Evolutionary conservation across 2,113 vertebrate species (phyloP).

Genomic region (Oryzias woworae): DNA sequence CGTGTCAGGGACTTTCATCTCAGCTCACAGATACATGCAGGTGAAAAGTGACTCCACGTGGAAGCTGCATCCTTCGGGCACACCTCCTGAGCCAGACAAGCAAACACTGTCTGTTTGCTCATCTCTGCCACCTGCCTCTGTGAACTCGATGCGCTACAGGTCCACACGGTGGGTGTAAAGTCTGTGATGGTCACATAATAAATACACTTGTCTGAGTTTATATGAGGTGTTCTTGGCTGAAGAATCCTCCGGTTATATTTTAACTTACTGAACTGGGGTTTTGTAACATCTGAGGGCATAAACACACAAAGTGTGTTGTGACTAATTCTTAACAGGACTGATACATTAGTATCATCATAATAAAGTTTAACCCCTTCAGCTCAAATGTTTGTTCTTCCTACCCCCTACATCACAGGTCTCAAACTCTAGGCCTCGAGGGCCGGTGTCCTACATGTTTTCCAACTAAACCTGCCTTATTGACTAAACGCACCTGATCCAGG

Average conservation of each 20-base stretch:
- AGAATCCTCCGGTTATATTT: conserved; percentile 1
- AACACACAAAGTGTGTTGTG: too few species aligned
- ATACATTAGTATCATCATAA: too few species aligned
- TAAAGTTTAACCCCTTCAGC: too few species aligned
- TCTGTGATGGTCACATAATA: conserved; percentile 5
- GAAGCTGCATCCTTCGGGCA: background rate
- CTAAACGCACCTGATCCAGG: too few species aligned
- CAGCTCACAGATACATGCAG: background rate
- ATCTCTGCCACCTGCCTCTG: background rate
- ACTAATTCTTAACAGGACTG: too few species aligned
- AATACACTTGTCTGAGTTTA: background rate
- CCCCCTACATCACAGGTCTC: too few species aligned
- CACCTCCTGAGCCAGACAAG: conserved; percentile 8
- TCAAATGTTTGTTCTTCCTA: too few species aligned
- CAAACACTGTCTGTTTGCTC: conserved; percentile 17
- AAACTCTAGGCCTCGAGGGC: too few species aligned
- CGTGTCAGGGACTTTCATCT: background rate
- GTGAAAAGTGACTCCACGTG: conserved; percentile 7
- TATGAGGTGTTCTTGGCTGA: background rate
- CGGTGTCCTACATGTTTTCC: too few species aligned
- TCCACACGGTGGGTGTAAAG: conserved; percentile 8
- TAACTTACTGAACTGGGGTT: background rate
- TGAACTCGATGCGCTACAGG: background rate
- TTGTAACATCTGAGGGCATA: background rate
- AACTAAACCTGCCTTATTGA: too few species aligned